These are phyloP conservation scores for Anolis carolinensis DNA, from an alignment of 2,113 vertebrate species.

Conservation along the genomic window DNA sequence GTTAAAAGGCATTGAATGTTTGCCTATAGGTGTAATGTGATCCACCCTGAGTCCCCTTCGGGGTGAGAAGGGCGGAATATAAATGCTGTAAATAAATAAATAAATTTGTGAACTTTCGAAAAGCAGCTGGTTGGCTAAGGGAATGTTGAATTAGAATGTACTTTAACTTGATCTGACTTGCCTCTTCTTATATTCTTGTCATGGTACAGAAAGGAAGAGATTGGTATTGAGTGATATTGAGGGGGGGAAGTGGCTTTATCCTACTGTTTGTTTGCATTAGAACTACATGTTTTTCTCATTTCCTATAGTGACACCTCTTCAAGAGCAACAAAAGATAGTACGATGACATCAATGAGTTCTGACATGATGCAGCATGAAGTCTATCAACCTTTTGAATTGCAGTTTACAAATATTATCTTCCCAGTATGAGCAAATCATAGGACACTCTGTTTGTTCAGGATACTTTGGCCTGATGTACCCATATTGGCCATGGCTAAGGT, in stretches of 20 bases:
- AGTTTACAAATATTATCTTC: not conserved
- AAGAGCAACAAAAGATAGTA: not conserved
- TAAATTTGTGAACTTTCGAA: not conserved
- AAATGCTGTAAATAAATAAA: too few relatives aligned
- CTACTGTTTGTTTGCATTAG: not conserved
- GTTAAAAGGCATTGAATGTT: too few relatives aligned
- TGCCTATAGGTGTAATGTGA: too few relatives aligned
- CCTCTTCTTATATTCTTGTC: not conserved
- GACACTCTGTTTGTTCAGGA: not conserved
- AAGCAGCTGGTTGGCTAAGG: not conserved
- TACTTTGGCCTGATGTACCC: not conserved
- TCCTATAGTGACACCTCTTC: not conserved
- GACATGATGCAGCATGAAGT: too few relatives aligned
- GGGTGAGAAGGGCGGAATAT: too few relatives aligned
- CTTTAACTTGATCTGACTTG: not conserved
- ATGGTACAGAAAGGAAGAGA: not conserved
- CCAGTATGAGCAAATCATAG: not conserved
- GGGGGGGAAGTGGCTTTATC: not conserved
- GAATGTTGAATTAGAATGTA: not conserved
- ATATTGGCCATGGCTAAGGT: not conserved
- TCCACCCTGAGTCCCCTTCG: too few relatives aligned
- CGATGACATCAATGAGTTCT: too few relatives aligned
- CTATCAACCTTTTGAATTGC: not conserved
- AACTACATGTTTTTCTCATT: not conserved
- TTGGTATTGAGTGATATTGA: not conserved